Evolutionary conservation across 2,113 vertebrate species (phyloP).

Genomic region (Mastomys natalensis): DNA sequence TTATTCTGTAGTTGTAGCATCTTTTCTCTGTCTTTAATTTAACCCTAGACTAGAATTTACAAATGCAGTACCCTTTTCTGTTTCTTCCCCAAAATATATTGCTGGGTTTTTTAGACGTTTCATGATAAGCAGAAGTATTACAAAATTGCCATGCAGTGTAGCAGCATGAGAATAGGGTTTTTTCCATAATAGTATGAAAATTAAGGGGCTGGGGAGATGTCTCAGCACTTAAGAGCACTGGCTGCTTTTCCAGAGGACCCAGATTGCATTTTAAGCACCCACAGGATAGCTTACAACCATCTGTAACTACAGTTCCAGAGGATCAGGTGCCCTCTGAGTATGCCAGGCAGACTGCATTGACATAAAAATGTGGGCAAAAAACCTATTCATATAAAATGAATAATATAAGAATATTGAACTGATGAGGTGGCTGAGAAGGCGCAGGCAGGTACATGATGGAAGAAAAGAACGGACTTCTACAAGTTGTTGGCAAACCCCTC

Average conservation of each 20-base stretch:
- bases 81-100: conserved; percentile 10
- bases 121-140: neutral
- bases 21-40: conserved; percentile 56
- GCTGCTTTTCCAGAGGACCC: neutral
- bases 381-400: neutral
- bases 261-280: neutral
- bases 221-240: neutral
- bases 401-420: neutral
- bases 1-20: neutral
- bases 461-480: neutral
- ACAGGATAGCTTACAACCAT: neutral
- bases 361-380: neutral
- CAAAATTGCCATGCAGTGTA: neutral
- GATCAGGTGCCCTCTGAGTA: neutral
- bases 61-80: neutral
- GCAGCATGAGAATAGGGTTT: neutral
- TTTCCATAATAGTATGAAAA: neutral
- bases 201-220: neutral
- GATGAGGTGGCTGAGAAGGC: neutral
- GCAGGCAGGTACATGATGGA: neutral
- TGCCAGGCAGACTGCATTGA: too few relatives aligned
- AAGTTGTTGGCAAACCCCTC: neutral
- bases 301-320: neutral
- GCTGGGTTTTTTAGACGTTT: conserved; percentile 28
- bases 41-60: neutral